Evolutionary conservation across 2,797 vertebrate species (phyloP), one percentile per base, ranked within the genome.

Genomic region (Crocodylus rhombifer): DNA sequence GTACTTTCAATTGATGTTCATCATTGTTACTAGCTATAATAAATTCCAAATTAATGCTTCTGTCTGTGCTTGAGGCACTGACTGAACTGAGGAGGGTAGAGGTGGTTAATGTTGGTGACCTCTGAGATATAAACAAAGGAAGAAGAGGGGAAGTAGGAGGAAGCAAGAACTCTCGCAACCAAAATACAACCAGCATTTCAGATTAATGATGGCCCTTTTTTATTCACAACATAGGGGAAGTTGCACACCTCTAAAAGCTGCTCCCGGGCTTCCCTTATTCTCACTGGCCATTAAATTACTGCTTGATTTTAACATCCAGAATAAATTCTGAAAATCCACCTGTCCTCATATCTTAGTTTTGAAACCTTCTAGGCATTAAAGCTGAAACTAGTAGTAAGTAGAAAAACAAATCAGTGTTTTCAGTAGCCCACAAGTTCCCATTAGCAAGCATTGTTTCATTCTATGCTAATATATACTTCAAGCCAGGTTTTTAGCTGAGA

Each of bases 151-250:
- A 83, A 74, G 16, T 17, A 36, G 10, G 1, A 12, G 6, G 1
- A 25, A 25, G 3, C 1, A 14, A 42, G 5, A 2, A n/a, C 4
- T 80, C 56, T 73, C 4, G n/a, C 13, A 61, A 36, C 25, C 18
- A 57, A 42, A 89, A 23, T 18, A 57, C 23, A 23, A 30, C 5
- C 76, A 5, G 5, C 21, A 3, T 36, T 21, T 78, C 17, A 83
- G 42, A 21, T 6, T 5, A 17, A 56, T 74, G 25, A 42, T 69
- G 64, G 63, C 58, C 15, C 13, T 0, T 56, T 10, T 9, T 18
- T 5, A 1, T 7, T 3, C 1, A 12, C 0, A 2, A 25, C 15
- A 67, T 1, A 42, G 33, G 6, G 60, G 25, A 3, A 16, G 33
- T 16, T 67, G 17, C 17, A 67, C 16, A 20, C 42, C 42, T 42